Base-by-base conservation (phyloP, 2,797 vertebrate species). In the Arremon aurantiirostris region DNA sequence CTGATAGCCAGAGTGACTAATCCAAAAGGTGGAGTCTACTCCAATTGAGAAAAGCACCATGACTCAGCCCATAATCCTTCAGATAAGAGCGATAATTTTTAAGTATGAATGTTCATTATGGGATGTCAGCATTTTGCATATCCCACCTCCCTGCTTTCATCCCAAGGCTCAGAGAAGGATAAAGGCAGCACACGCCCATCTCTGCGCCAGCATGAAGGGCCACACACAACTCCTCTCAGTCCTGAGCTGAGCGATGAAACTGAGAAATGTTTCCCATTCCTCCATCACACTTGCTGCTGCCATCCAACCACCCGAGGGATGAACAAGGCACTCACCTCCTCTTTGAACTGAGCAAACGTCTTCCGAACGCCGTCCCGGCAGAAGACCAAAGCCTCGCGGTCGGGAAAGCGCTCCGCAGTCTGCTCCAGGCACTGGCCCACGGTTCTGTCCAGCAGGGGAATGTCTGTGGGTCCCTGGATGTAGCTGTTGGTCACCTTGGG, bases 341-440 rank as follows among this genome's bases (percentile, higher is more conserved):
- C 94, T 57, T 98, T 98, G 86, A 99, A 97, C 63, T 98, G 97
- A 39, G 97, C 97, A 96, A 99, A 99, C 0, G 98, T 99, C 96
- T 98, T 98, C 59, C 98, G 97, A 72, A 98, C 23, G 19, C 98
- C 97, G 0, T 98, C 98, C 9, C 97, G 93, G 86, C 92, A 30
- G 87, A 98, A 98, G 9, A 99, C 97, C 85, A 99, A 20, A 6
- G 99, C 99, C 14, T 99, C 98, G 0, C 96, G 97, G 47, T 99
- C 96, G 0, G 99, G 99, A 95, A 98, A 97, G 46, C 87, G 97
- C 80, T 97, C 73, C 0, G 86, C 97, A 0, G 97, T 97, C 66
- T 88, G 93, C 46, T 97, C 98, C 89, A 99, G 97, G 72, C 97
- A 93, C 61, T 97, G 98, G 2, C 97, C 98, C 6, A 99, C 19